Evolutionary conservation across 53 echinoderm and acorn worm species (phyloP).

Genomic region (Apostichopus leukothele): DNA sequence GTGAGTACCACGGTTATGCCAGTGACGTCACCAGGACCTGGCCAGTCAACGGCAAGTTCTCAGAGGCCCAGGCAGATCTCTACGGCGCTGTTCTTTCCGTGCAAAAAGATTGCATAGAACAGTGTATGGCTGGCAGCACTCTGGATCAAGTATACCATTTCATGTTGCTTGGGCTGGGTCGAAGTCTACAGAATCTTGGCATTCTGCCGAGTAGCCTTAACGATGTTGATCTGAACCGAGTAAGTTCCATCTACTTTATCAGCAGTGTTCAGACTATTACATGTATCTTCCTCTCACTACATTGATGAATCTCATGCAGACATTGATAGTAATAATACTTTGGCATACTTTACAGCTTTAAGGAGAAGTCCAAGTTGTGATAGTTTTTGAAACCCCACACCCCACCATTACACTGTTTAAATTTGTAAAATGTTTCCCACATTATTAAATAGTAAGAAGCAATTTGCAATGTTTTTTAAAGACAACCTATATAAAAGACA

Average conservation of each 20-base stretch:
- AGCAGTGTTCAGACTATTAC: no score
- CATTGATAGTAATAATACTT: no score
- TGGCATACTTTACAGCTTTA: no score
- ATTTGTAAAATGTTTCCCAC: no score
- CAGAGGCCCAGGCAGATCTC: constrained; percentile 69
- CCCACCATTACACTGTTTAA: no score
- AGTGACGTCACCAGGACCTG: constrained; percentile 98
- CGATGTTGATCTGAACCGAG: constrained; percentile 69
- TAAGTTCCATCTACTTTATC: constrained; percentile 13
- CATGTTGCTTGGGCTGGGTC: constrained; percentile 78
- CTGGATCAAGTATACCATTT: constrained; percentile 86
- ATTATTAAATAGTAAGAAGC: no score
- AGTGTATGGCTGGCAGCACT: constrained; percentile 73
- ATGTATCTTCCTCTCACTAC: no score
- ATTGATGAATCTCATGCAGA: no score
- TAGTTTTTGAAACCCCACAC: no score
- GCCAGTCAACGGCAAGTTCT: constrained; percentile 85
- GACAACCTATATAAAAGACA: no score
- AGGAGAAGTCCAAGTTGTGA: no score
- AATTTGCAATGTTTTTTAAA: no score
- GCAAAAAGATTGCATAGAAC: constrained; percentile 82
- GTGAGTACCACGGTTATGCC: constrained; percentile 97
- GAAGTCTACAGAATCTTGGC: constrained; percentile 71
- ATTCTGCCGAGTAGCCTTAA: constrained; percentile 57
- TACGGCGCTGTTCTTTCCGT: constrained; percentile 80